Conservation (phyloP, 2,888 invertebrate species). For the Neoascia interrupta region DNA sequence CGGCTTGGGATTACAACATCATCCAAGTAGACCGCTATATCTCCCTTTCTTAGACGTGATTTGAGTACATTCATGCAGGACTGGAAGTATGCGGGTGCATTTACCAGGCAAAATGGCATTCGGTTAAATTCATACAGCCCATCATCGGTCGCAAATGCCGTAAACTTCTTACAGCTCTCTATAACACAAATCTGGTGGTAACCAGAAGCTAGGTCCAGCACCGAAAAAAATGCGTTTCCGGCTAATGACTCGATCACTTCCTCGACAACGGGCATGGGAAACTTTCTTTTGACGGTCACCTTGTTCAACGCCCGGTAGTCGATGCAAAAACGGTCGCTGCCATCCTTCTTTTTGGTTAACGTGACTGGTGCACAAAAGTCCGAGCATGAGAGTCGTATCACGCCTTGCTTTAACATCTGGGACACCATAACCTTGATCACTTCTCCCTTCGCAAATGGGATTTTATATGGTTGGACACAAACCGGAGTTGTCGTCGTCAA, state of each 20-base stretch:
- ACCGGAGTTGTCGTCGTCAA: background rate
- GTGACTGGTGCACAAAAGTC: background rate
- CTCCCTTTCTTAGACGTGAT: background rate
- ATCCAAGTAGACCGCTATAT: background rate
- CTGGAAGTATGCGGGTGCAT: background rate
- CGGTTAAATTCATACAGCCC: background rate
- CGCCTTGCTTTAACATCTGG: background rate
- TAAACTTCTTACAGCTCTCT: background rate
- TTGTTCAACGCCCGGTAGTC: background rate
- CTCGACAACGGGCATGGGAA: background rate
- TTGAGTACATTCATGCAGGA: background rate
- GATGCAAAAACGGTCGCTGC: background rate
- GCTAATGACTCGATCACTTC: background rate
- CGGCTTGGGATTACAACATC: background rate
- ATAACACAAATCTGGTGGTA: background rate
- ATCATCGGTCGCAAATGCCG: background rate
- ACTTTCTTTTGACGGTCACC: background rate
- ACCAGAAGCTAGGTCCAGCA: background rate
- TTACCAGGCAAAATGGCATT: background rate
- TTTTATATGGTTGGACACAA: conserved; percentile 7
- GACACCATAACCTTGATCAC: background rate
- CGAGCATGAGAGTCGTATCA: background rate
- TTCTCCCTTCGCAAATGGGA: background rate
- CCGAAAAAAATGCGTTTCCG: background rate
- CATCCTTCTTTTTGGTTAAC: background rate